Percentiles rank a stretch among this genome's conserved stretches.
These are phyloP conservation scores for Lordiphosa stackelbergi DNA, from an alignment of 1,140 invertebrate species.

Conservation along the genomic window DNA sequence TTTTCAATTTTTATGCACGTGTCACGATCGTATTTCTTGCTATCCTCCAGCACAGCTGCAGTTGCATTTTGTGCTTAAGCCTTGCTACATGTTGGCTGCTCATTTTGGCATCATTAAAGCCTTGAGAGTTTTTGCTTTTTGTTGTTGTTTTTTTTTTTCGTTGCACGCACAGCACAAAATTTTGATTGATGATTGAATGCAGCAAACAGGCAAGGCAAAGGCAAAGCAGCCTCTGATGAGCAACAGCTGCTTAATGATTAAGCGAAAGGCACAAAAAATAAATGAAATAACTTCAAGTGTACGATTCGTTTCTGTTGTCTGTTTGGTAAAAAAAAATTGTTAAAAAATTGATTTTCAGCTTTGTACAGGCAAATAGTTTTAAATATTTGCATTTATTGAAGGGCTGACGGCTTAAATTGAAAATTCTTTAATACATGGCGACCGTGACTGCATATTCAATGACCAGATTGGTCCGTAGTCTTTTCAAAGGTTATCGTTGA, in stretches of 20 bases:
- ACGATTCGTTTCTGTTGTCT: conserved; percentile 19
- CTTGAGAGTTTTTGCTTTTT: conserved; percentile 25
- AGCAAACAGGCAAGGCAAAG: conserved; percentile 17
- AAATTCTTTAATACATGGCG: no score
- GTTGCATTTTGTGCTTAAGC: conserved; percentile 29
- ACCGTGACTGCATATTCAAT: no score
- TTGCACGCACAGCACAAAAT: conserved; percentile 66
- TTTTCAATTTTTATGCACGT: conserved; percentile 33
- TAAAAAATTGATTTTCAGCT: conserved; percentile 5
- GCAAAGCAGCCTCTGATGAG: conserved; percentile 51
- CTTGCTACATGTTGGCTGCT: conserved; percentile 52
- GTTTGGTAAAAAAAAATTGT: conserved; percentile 11
- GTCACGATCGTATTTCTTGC: conserved; percentile 7
- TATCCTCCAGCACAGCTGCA: conserved; percentile 27
- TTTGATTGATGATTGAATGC: conserved; percentile 74
- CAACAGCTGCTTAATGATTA: conserved; percentile 72
- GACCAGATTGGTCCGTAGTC: no score
- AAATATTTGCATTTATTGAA: no score
- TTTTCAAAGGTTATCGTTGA: no score
- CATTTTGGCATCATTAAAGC: conserved; percentile 65
- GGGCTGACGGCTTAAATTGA: no score
- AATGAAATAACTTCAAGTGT: conserved; percentile 32
- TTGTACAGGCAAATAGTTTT: no score
- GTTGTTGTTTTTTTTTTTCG: conserved; percentile 13
- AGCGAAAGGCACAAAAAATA: conserved; percentile 19